Percentiles rank a stretch among this genome's conserved stretches.
These are phyloP conservation scores for Heliangelus exortis DNA, from an alignment of 2,797 vertebrate species.

Conservation along the genomic window DNA sequence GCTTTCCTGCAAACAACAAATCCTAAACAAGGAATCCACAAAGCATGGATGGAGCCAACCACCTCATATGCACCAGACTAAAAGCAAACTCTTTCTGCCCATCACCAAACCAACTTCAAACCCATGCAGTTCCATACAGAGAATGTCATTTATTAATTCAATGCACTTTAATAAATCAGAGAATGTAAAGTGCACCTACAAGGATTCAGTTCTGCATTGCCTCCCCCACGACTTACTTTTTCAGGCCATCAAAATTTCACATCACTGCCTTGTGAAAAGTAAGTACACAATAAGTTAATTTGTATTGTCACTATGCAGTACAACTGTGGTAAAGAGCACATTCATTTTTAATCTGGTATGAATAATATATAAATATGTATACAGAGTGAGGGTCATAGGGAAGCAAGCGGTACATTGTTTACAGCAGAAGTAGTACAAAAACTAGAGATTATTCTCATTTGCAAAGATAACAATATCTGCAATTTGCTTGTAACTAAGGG, in stretches of 20 bases:
- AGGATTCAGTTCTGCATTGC: slow-evolving; percentile 2
- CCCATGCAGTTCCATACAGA: neutral
- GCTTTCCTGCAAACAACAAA: neutral
- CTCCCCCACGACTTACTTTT: slow-evolving; percentile 64
- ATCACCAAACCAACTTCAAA: neutral
- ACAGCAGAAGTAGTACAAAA: slow-evolving; percentile 72
- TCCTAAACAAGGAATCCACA: neutral
- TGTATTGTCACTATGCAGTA: slow-evolving; percentile 84
- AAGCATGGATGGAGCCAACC: neutral
- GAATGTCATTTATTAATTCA: slow-evolving; percentile 56
- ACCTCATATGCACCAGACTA: neutral
- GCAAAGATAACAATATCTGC: slow-evolving; percentile 71
- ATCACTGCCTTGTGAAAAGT: slow-evolving; percentile 82
- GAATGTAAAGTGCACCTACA: slow-evolving; percentile 45
- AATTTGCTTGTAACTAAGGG: slow-evolving; percentile 67
- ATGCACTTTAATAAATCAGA: slow-evolving; percentile 47
- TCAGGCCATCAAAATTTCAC: slow-evolving; percentile 78
- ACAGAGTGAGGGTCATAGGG: slow-evolving; percentile 79
- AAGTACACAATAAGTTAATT: slow-evolving; percentile 86
- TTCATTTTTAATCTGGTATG: slow-evolving; percentile 86
- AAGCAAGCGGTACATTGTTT: slow-evolving; percentile 78
- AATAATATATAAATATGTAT: slow-evolving; percentile 88
- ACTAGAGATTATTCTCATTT: slow-evolving; percentile 76
- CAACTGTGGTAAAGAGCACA: slow-evolving; percentile 82
- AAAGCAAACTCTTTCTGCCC: slow-evolving; percentile 1